Conservation (phyloP, 2,113 vertebrate species). For the Hassar affinis region DNA sequence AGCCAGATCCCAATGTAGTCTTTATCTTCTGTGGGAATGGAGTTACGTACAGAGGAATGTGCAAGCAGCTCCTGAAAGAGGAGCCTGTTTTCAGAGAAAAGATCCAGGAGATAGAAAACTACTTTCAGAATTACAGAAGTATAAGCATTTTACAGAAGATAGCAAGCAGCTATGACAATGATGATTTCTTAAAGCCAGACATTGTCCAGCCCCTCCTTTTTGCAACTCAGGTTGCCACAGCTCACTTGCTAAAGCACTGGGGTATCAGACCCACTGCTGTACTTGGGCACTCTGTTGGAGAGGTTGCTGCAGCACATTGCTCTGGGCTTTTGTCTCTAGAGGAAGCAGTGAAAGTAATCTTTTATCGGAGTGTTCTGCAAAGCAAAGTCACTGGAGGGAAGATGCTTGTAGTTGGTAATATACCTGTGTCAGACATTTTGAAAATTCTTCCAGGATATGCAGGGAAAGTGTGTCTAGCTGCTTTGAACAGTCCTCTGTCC, state of each 20-base stretch:
- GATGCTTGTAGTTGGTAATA: constrained; percentile 83
- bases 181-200: constrained; percentile 69
- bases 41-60: constrained; percentile 75
- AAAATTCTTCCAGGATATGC: constrained; percentile 66
- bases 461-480: constrained; percentile 75
- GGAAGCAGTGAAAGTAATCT: constrained; percentile 81
- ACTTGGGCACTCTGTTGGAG: constrained; percentile 83
- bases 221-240: constrained; percentile 78
- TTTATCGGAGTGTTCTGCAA: constrained; percentile 79
- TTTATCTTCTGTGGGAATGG: constrained; percentile 87
- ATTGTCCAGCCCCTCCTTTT: constrained; percentile 81
- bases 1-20: constrained; percentile 67
- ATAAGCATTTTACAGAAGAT: constrained; percentile 66
- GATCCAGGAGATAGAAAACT: constrained; percentile 66
- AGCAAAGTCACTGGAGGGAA: constrained; percentile 73
- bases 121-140: constrained; percentile 61
- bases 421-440: constrained; percentile 71
- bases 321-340: constrained; percentile 81
- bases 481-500: constrained; percentile 80
- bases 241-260: constrained; percentile 76
- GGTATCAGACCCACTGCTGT: constrained; percentile 75
- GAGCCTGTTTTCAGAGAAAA: constrained; percentile 78
- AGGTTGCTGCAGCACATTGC: constrained; percentile 82
- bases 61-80: constrained; percentile 71
- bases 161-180: constrained; percentile 54